These are phyloP conservation scores for Nomada goodeniana DNA, from an alignment of 2,888 invertebrate species.

Conservation along the genomic window DNA sequence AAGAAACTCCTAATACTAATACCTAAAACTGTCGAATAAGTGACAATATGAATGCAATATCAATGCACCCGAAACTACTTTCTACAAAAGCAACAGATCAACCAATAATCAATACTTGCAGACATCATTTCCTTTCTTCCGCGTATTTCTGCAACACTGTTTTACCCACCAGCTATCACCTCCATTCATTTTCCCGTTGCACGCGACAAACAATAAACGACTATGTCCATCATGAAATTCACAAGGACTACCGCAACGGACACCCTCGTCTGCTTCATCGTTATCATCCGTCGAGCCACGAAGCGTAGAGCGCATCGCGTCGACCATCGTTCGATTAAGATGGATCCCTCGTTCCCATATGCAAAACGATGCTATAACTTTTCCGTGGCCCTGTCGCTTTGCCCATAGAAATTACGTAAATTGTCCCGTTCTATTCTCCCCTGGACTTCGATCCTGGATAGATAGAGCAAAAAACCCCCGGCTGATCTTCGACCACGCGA, in stretches of 20 bases:
- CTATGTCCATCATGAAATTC: background rate
- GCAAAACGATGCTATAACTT: conserved; percentile 68
- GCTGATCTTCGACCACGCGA: conserved; percentile 36
- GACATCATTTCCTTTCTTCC: no score
- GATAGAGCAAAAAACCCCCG: conserved; percentile 53
- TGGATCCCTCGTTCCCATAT: conserved; percentile 73
- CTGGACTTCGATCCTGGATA: conserved; percentile 52
- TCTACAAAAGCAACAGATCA: no score
- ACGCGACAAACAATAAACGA: background rate
- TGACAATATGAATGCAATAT: no score
- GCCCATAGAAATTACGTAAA: conserved; percentile 71
- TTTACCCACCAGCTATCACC: no score
- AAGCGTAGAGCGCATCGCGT: conserved; percentile 21
- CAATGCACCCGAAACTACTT: no score
- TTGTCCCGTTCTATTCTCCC: conserved; percentile 49
- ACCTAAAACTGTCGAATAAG: no score
- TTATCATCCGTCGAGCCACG: conserved; percentile 20
- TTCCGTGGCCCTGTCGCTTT: conserved; percentile 46
- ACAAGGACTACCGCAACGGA: background rate
- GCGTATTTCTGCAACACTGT: no score
- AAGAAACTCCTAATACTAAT: no score
- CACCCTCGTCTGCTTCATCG: background rate
- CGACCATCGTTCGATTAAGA: conserved; percentile 68
- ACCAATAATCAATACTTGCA: no score
- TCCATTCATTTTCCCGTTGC: background rate